Percentiles rank a stretch among this genome's conserved stretches.
Conservation (phyloP, 2,888 invertebrate genomes). For the Palloptera scutellata region DNA sequence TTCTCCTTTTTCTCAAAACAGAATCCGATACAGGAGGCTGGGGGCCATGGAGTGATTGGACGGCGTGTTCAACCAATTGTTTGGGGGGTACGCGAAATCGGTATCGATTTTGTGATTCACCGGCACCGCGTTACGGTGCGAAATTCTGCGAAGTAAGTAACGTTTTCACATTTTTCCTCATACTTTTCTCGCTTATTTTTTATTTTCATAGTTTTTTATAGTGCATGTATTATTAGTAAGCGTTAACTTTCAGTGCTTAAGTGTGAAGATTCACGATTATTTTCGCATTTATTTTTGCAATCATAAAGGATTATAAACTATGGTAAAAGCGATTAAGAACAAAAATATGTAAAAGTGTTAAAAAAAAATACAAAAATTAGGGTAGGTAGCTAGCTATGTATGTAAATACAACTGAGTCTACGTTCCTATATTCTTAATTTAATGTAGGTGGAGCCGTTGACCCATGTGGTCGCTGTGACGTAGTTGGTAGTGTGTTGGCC, state of each 20-base stretch:
- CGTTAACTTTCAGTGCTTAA: too few species aligned
- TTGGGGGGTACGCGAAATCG: conserved; percentile 81
- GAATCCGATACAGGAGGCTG: conserved; percentile 81
- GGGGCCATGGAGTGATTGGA: conserved; percentile 87
- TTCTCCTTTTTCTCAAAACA: conserved; percentile 53
- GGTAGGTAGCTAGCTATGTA: too few species aligned
- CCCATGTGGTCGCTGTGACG: too few species aligned
- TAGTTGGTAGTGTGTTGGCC: too few species aligned
- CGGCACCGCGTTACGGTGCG: conserved; percentile 86
- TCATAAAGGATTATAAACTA: conserved; percentile 22
- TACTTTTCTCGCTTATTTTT: too few species aligned
- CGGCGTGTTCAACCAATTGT: conserved; percentile 80
- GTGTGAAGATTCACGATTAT: too few species aligned
- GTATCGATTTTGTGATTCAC: conserved; percentile 87
- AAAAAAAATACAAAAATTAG: background rate
- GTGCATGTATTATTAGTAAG: too few species aligned
- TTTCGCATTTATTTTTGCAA: background rate
- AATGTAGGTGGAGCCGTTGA: too few species aligned
- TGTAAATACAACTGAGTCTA: too few species aligned
- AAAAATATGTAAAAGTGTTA: background rate
- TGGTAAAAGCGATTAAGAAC: conserved; percentile 14
- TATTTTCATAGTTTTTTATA: too few species aligned
- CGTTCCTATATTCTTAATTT: too few species aligned
- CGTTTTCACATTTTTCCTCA: background rate
- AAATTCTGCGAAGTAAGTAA: conserved; percentile 82